Base-by-base conservation (phyloP, 1,140 invertebrate genomes). In the Dryas iulia region DNA sequence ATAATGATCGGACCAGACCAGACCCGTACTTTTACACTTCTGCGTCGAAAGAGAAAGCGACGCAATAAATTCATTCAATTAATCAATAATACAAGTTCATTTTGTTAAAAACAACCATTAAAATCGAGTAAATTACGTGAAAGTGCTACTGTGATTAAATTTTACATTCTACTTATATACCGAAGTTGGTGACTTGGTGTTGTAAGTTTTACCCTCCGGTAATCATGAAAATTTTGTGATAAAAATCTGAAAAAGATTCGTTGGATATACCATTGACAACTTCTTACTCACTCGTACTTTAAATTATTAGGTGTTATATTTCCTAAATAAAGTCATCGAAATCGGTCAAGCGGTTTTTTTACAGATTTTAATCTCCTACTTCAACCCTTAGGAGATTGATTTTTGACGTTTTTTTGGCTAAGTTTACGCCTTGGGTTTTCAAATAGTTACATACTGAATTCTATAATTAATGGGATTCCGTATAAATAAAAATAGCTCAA, bases 41-140 rank as follows among this genome's bases (percentile, higher is more conserved):
- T 56, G 47, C 25, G 14, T 21, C 12, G 53, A 63, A 64, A 69
- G 67, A 63, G 63, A 70, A 66, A 70, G 65, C 23, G 23, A 39
- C 21, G 53, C 25, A 56, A 68, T 67, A 57, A 56, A 56, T 66
- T 59, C 39, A 66, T 72, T 69, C 66, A 68, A 71, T 64, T 65
- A 71, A 67, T 73, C 67, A 64, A 69, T 64, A 64, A 64, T 59
- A 64, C 56, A 26, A 54, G 61, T 59, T 33, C 3, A 24, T 39
- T 63, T 57, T 69, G 59, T 54, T 56, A 69, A 58, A 47, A 53
- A 60, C 24, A 56, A 63, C 60, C 47, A 63, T 63, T 63, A 63
- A 62, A 63, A 63, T 54, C 54, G 25, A 35, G n/a, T 54, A 30
- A 25, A 30, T 68, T 25, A 35, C 26, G 52, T 11, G 52, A 68